Conservation (phyloP, 64 coral and sea anemone genomes). For the Stichodactyla helianthus region DNA sequence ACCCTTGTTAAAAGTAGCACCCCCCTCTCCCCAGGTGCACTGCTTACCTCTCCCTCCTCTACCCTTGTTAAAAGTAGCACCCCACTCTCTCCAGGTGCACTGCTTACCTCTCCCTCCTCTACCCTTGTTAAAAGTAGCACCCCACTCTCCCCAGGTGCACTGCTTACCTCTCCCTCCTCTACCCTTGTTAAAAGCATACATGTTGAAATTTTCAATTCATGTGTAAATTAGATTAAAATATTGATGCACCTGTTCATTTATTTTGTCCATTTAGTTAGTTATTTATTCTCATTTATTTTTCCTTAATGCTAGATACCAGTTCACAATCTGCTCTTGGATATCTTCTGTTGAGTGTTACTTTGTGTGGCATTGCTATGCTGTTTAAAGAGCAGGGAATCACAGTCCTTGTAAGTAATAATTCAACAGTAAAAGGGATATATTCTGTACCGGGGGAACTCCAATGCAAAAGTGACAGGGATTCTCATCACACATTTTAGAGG, state of each 20-base stretch:
- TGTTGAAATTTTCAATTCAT: background rate
- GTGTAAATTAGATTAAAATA: background rate
- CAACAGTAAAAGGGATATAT: background rate
- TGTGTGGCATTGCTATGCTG: slow-evolving; percentile 73
- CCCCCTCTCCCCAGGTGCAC: too few species aligned
- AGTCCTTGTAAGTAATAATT: slow-evolving; percentile 55
- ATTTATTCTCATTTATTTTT: slow-evolving; percentile 7
- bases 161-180: too few species aligned
- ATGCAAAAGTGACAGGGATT: too few species aligned
- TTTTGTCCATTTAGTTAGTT: background rate
- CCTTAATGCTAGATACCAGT: slow-evolving; percentile 10
- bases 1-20: too few species aligned
- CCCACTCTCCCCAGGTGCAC: too few species aligned
- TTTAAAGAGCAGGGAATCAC: slow-evolving; percentile 95
- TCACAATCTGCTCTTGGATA: slow-evolving; percentile 11
- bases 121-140: too few species aligned
- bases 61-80: too few species aligned
- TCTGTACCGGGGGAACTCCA: too few species aligned
- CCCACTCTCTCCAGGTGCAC: background rate
- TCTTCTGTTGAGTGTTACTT: slow-evolving; percentile 49
- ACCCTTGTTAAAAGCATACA: too few species aligned
- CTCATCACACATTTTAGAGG: too few species aligned
- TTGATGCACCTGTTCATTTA: background rate
- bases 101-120: too few species aligned
- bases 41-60: too few species aligned